Conservation (phyloP, 2,113 vertebrate genomes). For the Notarius lentiginosus region DNA sequence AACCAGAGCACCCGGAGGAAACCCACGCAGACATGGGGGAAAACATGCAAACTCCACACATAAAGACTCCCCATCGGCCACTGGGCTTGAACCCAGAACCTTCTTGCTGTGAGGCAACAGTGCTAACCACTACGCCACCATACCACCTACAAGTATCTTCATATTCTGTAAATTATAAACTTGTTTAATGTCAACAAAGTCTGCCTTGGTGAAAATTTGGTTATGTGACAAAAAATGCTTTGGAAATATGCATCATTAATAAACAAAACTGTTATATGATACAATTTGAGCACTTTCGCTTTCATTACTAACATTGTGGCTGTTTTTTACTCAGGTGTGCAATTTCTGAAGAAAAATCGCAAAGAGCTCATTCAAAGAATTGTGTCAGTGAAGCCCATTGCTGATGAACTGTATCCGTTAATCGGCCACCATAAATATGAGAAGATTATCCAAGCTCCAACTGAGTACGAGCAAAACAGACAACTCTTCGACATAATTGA, state of each 20-base stretch:
- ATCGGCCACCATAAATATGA: background rate
- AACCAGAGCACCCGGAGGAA: too few species aligned
- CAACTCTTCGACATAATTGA: background rate
- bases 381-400: conserved; percentile 2
- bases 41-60: too few species aligned
- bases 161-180: background rate
- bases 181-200: background rate
- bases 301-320: background rate
- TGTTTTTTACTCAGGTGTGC: background rate
- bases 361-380: background rate
- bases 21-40: too few species aligned
- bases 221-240: background rate
- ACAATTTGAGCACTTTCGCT: background rate
- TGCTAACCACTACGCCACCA: too few species aligned
- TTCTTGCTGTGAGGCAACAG: too few species aligned
- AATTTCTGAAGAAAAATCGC: conserved; percentile 6
- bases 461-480: background rate
- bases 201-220: background rate
- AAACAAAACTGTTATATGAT: background rate
- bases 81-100: too few species aligned
- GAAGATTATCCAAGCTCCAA: background rate
- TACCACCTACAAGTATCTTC: background rate
- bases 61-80: too few species aligned
- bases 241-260: background rate
- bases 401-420: background rate